phyloP scores from a whole-genome alignment of 1,140 invertebrate species.

The Nephotettix cincticeps region DNA sequence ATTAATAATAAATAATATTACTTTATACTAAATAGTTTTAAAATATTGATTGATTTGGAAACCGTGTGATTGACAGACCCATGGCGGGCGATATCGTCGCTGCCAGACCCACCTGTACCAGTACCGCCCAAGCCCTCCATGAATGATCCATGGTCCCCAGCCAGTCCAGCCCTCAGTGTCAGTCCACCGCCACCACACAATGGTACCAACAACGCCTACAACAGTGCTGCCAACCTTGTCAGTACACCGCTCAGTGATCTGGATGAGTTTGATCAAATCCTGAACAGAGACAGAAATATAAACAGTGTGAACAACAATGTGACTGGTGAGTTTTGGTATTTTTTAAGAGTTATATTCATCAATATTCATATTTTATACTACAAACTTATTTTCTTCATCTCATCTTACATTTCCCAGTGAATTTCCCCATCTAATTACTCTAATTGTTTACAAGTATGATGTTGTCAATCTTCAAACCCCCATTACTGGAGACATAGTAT shows the following conservation, averaged over 20 bases:
- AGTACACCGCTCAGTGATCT: slow-evolving; percentile 62
- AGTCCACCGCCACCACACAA: not conserved
- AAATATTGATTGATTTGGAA: no score
- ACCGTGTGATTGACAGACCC: no score
- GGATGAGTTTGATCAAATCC: slow-evolving; percentile 82
- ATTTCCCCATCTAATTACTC: no score
- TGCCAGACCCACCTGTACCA: slow-evolving; percentile 24
- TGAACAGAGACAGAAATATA: slow-evolving; percentile 58
- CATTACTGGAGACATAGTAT: no score
- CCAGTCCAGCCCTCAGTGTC: slow-evolving; percentile 40
- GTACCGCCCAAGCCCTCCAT: slow-evolving; percentile 4
- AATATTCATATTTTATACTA: no score
- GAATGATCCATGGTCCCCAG: slow-evolving; percentile 53
- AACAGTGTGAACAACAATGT: slow-evolving; percentile 47
- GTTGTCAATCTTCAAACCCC: no score
- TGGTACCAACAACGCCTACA: not conserved
- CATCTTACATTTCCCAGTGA: no score
- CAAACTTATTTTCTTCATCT: no score
- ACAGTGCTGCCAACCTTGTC: not conserved
- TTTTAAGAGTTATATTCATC: no score
- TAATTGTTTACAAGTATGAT: no score
- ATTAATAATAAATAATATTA: no score
- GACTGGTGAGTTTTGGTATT: slow-evolving; percentile 46
- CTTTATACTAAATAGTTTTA: no score
- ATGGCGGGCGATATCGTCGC: slow-evolving; percentile 50